phyloP scores from a whole-genome alignment of 2,113 vertebrate genomes.

The Rhadina sibilatrix region DNA sequence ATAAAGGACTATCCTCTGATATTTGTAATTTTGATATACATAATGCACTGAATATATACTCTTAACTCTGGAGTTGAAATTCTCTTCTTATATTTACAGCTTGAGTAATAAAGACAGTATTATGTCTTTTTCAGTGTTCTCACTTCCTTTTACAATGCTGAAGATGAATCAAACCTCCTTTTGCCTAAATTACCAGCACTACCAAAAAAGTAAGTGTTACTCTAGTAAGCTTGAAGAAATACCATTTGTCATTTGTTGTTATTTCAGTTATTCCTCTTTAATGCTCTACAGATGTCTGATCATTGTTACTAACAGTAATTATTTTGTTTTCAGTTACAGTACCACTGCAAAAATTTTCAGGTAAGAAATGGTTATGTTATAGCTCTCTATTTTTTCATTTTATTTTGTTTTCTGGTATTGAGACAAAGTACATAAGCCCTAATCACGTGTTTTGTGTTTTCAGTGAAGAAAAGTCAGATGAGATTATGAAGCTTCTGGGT shows the following conservation, averaged over 20 bases:
- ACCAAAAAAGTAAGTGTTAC: conserved; percentile 87
- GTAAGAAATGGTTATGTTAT: conserved; percentile 65
- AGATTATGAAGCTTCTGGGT: conserved; percentile 95
- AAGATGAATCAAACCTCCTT: conserved; percentile 92
- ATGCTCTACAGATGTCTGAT: not conserved
- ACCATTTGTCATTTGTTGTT: not conserved
- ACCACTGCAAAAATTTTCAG: conserved; percentile 97
- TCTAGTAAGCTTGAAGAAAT: not conserved
- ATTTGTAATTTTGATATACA: not conserved
- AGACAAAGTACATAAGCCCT: not conserved
- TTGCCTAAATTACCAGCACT: conserved; percentile 91
- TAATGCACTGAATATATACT: not conserved
- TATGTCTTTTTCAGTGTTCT: conserved; percentile 76
- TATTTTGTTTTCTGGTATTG: not conserved
- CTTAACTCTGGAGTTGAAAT: not conserved
- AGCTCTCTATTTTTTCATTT: not conserved
- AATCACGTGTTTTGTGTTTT: conserved; percentile 25
- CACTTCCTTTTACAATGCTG: conserved; percentile 87
- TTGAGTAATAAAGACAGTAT: not conserved
- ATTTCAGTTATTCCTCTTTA: not conserved
- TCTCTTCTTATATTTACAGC: not conserved
- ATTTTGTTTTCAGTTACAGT: conserved; percentile 83
- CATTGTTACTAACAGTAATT: not conserved
- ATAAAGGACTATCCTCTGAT: not conserved
- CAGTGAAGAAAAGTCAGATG: conserved; percentile 98